phyloP scores from a whole-genome alignment of 2,888 invertebrate species.

The Phortica okadai region DNA sequence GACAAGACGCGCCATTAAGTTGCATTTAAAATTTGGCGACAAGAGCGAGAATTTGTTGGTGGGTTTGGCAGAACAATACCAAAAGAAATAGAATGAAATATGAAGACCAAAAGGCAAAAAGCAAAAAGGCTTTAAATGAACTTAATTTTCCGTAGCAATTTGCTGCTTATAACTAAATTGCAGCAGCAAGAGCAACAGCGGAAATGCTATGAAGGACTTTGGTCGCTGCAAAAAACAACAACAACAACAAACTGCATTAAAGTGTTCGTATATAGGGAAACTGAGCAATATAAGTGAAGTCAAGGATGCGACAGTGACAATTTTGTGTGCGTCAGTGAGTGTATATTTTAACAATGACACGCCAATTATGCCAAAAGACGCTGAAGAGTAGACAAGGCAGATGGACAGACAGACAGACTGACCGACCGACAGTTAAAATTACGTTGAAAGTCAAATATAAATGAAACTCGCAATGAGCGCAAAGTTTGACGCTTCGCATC shows the following conservation, averaged over 20 bases:
- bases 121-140: slow-evolving; percentile 59
- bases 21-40: slow-evolving; percentile 9
- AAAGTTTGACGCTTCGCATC: neutral
- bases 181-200: slow-evolving; percentile 18
- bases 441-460: neutral
- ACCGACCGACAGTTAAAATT: neutral
- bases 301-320: slow-evolving; percentile 1
- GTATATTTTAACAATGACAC: slow-evolving; percentile 62
- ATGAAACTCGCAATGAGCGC: neutral
- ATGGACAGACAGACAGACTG: neutral
- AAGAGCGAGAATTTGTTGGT: neutral
- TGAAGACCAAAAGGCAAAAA: slow-evolving; percentile 14
- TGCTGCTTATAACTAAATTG: slow-evolving; percentile 68
- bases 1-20: slow-evolving; percentile 31
- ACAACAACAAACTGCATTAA: slow-evolving; percentile 2
- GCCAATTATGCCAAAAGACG: slow-evolving; percentile 63
- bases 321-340: slow-evolving; percentile 37
- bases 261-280: neutral
- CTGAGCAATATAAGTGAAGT: neutral
- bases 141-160: slow-evolving; percentile 67
- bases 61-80: neutral
- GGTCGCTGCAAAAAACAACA: slow-evolving; percentile 2
- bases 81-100: neutral
- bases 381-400: neutral
- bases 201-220: neutral